These are phyloP conservation scores for Bombyx mandarina DNA, from an alignment of 1,140 invertebrate genomes.

Conservation along the genomic window DNA sequence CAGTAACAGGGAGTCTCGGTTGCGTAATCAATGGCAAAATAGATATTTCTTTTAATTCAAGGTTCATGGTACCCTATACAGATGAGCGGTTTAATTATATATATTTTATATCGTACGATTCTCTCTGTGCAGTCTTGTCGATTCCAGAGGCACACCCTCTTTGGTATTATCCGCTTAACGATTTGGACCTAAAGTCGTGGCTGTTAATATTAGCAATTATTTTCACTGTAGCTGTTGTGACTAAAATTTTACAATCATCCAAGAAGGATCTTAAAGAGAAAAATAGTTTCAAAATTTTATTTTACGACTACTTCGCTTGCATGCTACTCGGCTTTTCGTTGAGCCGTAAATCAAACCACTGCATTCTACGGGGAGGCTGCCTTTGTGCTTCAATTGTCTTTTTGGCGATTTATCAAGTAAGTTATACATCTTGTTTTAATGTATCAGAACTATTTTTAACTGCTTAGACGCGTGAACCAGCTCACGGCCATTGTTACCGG, in stretches of 20 bases:
- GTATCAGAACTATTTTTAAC: no score
- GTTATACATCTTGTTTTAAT: neutral
- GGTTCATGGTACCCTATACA: slow-evolving; percentile 16
- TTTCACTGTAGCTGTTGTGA: neutral
- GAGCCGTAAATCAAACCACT: slow-evolving; percentile 3
- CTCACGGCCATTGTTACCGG: no score
- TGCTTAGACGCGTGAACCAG: no score
- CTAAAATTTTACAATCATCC: slow-evolving; percentile 4
- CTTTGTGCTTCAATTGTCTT: slow-evolving; percentile 14
- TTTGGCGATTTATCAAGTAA: slow-evolving; percentile 17
- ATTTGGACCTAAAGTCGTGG: slow-evolving; percentile 3
- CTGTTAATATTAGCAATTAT: slow-evolving; percentile 4
- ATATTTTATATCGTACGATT: slow-evolving; percentile 10
- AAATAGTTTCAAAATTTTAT: neutral
- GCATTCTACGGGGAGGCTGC: slow-evolving; percentile 8
- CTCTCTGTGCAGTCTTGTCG: slow-evolving; percentile 10
- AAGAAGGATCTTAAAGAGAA: neutral
- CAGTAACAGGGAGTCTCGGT: slow-evolving; percentile 11
- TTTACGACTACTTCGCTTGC: slow-evolving; percentile 4
- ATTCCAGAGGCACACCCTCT: slow-evolving; percentile 12
- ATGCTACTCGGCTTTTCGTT: slow-evolving; percentile 15
- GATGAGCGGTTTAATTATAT: slow-evolving; percentile 13
- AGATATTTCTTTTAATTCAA: slow-evolving; percentile 22
- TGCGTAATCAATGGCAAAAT: slow-evolving; percentile 10
- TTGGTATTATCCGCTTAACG: slow-evolving; percentile 14